Evolutionary conservation across 2,797 vertebrate species (phyloP).

Genomic region (Gymnothorax reevesii): DNA sequence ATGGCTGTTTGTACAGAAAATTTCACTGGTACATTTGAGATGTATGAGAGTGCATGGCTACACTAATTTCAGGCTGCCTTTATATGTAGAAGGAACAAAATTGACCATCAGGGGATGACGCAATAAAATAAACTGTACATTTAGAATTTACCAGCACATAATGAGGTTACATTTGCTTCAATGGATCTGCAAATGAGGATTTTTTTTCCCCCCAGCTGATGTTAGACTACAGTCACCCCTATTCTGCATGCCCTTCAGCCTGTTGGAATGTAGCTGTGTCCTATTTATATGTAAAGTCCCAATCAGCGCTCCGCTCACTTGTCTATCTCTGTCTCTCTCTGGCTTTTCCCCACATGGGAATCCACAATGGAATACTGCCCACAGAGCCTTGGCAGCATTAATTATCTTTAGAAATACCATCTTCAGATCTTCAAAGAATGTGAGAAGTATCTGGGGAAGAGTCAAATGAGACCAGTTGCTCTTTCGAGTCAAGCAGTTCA

Average conservation of each 20-base stretch:
- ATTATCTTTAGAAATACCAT: not conserved
- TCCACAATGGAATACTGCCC: not conserved
- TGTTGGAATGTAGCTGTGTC: not conserved
- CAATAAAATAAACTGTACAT: not conserved
- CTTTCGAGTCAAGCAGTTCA: not conserved
- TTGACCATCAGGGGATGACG: not conserved
- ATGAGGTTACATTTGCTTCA: not conserved
- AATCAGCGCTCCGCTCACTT: not conserved
- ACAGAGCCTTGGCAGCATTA: not conserved
- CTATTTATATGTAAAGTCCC: not conserved
- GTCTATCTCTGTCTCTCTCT: not conserved
- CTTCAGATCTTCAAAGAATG: conserved; percentile 10
- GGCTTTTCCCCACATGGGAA: not conserved
- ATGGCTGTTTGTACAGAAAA: not conserved
- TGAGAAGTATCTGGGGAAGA: not conserved
- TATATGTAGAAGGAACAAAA: not conserved
- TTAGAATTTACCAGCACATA: not conserved
- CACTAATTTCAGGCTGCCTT: not conserved
- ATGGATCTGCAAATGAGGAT: not conserved
- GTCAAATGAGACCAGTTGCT: conserved; percentile 3
- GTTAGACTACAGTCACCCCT: not conserved
- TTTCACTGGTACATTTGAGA: not conserved
- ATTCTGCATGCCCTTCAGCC: not conserved
- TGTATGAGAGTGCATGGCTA: not conserved
- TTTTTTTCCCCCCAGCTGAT: not conserved